A percentile compares a stretch with the other conserved stretches of the same genome.
Conservation (phyloP, 2,888 invertebrate species). For the Epistrophella euchroma region DNA sequence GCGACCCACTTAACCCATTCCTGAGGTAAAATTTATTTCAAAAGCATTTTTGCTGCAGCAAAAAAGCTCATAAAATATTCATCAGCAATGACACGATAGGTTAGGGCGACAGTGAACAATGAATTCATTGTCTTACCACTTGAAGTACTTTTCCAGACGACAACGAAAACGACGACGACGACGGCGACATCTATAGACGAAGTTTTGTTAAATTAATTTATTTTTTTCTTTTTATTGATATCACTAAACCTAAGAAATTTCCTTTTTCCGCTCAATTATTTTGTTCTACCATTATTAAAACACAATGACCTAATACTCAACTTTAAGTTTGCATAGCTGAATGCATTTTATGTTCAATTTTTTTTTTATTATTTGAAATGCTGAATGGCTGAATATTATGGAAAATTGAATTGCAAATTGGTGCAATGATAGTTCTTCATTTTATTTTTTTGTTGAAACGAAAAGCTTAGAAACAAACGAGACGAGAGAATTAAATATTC, state of each 20-base stretch:
- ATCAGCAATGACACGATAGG: constrained; percentile 23
- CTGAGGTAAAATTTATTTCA: constrained; percentile 32
- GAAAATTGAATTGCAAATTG: constrained; percentile 49
- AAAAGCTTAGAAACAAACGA: constrained; percentile 6
- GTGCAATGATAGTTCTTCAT: constrained; percentile 24
- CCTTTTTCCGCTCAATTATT: constrained; percentile 9
- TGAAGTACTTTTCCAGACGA: constrained; percentile 37
- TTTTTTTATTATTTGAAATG: constrained; percentile 32
- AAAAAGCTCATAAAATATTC: constrained; percentile 56
- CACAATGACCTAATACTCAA: constrained; percentile 25
- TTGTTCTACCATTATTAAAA: constrained; percentile 47
- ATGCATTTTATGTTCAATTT: constrained; percentile 31
- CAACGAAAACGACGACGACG: no score
- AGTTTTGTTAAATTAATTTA: constrained; percentile 6
- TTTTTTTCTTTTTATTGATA: not conserved
- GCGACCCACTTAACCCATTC: constrained; percentile 29
- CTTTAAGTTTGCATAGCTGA: constrained; percentile 17
- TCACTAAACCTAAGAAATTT: not conserved
- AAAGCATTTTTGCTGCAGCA: constrained; percentile 23
- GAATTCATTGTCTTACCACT: constrained; percentile 56
- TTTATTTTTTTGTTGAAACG: not conserved
- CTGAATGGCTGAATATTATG: constrained; percentile 27
- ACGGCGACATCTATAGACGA: constrained; percentile 6
- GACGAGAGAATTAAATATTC: constrained; percentile 36
- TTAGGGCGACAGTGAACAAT: constrained; percentile 30